Base-by-base conservation (phyloP, 2,113 vertebrate genomes). In the Collichthys lucidus region DNA sequence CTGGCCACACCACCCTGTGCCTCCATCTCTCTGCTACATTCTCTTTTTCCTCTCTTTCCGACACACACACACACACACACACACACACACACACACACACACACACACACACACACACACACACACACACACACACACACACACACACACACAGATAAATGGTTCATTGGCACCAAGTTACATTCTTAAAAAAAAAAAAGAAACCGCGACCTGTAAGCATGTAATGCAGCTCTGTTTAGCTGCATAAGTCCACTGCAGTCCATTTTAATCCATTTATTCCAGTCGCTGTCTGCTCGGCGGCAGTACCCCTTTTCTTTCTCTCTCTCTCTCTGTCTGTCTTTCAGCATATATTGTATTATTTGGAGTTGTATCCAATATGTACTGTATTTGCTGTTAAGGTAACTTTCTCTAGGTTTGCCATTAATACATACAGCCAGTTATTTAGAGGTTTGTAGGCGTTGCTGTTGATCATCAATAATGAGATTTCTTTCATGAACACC, bases 241-340 rank as follows among this genome's bases (percentile, higher is more conserved):
- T 73, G 64, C 3, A 0, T 14, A 56, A 70, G 31, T 62, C 49
- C 53, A 56, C 60, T 59, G 35, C 26, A 20, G 60, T 88, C 15
- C 66, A 31, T 71, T 65, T 24, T 44, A 80, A 88, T 71, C 56
- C 4, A 50, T 60, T 71, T 71, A 74, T 82, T 84, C 31, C 29
- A 26, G 40, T 22, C 9, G 24, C 55, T 22, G 15, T 14, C 22
- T 69, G 64, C 60, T 80, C 44, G 4, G 22, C 57, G 26, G 35
- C 50, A 20, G 0, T 31, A 59, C 12, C 0, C 1, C 46, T 42
- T 24, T 57, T 67, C 24, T 72, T 22, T 57, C 35, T 63, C 20
- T 61, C 47, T 71, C 50, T 15, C 22, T 59, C 47, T 68, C 26
- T 75, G 26, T 53, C 52, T 62, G 2, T 67, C 46, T 35, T 11